phyloP scores from a whole-genome alignment of 2,888 invertebrate species.

The Drosophila peninsularis region DNA sequence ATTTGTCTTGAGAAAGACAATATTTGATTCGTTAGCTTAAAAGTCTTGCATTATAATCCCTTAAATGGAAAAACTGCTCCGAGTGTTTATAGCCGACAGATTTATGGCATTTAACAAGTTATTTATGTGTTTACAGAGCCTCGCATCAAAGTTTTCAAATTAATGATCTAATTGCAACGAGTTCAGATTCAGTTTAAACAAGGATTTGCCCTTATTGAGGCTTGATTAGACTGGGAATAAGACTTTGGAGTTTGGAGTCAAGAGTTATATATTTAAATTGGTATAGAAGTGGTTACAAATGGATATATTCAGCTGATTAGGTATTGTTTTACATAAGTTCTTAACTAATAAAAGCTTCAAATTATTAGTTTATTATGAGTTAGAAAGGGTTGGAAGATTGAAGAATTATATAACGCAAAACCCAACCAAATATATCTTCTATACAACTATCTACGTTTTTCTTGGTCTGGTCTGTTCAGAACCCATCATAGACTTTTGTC shows the following conservation, averaged over 20 bases:
- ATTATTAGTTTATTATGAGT: too few species aligned
- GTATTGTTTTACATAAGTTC: too few species aligned
- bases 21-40: neutral
- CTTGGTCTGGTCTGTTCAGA: too few species aligned
- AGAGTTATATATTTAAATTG: neutral
- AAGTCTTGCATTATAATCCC: neutral
- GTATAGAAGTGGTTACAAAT: neutral
- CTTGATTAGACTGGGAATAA: neutral
- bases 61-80: neutral
- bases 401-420: too few species aligned
- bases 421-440: too few species aligned
- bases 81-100: neutral
- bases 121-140: conserved; percentile 3
- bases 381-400: too few species aligned
- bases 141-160: conserved; percentile 3
- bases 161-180: neutral
- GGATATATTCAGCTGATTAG: too few species aligned
- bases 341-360: too few species aligned
- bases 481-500: too few species aligned
- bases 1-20: conserved; percentile 5
- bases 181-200: neutral
- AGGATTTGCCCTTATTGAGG: neutral
- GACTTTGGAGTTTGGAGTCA: neutral
- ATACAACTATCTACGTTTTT: too few species aligned
- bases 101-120: neutral